A percentile compares a stretch with the other conserved stretches of the same genome.
Evolutionary conservation across 1,140 invertebrate species (phyloP).

Genomic region (Hestina assimilis): DNA sequence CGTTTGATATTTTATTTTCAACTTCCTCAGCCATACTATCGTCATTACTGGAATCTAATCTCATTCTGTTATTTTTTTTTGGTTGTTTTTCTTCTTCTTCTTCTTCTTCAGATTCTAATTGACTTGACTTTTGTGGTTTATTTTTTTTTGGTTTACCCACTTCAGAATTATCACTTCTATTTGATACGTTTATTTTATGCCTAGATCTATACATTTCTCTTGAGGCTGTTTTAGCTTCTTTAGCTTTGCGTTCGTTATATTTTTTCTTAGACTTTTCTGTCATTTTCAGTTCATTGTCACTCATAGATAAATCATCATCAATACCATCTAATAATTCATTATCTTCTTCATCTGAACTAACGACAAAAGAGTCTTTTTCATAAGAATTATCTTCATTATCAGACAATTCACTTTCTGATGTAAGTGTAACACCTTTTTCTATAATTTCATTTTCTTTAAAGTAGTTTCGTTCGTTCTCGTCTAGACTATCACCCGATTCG

Average conservation of each 20-base stretch:
- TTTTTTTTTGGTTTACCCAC: conserved; percentile 36
- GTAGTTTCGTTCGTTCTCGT: conserved; percentile 57
- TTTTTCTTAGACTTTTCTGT: conserved; percentile 67
- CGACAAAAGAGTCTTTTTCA: conserved; percentile 70
- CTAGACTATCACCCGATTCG: conserved; percentile 66
- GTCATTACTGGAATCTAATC: conserved; percentile 55
- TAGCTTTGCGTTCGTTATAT: conserved; percentile 58
- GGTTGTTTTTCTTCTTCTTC: conserved; percentile 25
- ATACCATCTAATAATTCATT: conserved; percentile 63
- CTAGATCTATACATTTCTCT: conserved; percentile 69
- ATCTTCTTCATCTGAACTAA: conserved; percentile 68
- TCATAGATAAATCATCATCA: conserved; percentile 66
- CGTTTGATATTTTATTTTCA: conserved; percentile 23
- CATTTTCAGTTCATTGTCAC: conserved; percentile 67
- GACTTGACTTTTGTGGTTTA: conserved; percentile 33
- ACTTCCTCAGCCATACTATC: conserved; percentile 14
- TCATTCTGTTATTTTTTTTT: conserved; percentile 49
- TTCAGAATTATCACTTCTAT: conserved; percentile 29
- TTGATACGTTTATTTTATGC: conserved; percentile 52
- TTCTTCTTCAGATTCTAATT: conserved; percentile 50
- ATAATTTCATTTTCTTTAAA: conserved; percentile 58
- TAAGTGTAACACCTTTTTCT: conserved; percentile 64
- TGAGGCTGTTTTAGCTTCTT: conserved; percentile 68
- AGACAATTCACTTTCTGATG: conserved; percentile 55
- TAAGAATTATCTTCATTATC: conserved; percentile 66